Conservation (phyloP, 1,140 invertebrate species). For the Zaprionus davidi region DNA sequence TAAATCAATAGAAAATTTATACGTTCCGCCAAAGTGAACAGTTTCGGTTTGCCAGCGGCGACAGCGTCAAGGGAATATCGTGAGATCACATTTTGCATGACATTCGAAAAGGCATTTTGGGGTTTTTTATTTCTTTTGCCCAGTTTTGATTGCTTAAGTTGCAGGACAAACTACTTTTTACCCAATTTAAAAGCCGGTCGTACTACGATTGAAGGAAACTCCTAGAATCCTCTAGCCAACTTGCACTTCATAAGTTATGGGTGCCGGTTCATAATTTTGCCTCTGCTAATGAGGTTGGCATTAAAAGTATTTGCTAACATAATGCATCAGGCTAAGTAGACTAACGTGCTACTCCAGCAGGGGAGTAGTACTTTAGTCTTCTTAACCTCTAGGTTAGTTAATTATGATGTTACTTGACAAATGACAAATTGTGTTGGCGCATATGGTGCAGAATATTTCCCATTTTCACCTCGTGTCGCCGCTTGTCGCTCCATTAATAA, state of each 20-base stretch:
- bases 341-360: neutral
- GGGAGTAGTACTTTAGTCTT: too few species aligned
- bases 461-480: conserved; percentile 9
- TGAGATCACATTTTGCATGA: conserved; percentile 64
- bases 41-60: conserved; percentile 59
- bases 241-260: neutral
- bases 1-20: conserved; percentile 83
- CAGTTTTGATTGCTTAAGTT: conserved; percentile 6
- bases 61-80: conserved; percentile 33
- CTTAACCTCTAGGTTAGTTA: conserved; percentile 44
- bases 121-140: conserved; percentile 39
- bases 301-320: conserved; percentile 17
- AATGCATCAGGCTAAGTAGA: conserved; percentile 7
- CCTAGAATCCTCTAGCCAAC: neutral
- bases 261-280: neutral
- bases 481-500: conserved; percentile 26
- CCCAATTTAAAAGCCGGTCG: neutral
- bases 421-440: conserved; percentile 72
- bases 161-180: neutral
- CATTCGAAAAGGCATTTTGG: conserved; percentile 36
- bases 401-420: conserved; percentile 79
- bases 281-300: conserved; percentile 21
- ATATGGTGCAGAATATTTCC: conserved; percentile 9
- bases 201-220: neutral
- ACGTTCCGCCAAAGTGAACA: conserved; percentile 75